Evolutionary conservation across 2,888 invertebrate genomes (phyloP).

Genomic region (Cephus spinipes): DNA sequence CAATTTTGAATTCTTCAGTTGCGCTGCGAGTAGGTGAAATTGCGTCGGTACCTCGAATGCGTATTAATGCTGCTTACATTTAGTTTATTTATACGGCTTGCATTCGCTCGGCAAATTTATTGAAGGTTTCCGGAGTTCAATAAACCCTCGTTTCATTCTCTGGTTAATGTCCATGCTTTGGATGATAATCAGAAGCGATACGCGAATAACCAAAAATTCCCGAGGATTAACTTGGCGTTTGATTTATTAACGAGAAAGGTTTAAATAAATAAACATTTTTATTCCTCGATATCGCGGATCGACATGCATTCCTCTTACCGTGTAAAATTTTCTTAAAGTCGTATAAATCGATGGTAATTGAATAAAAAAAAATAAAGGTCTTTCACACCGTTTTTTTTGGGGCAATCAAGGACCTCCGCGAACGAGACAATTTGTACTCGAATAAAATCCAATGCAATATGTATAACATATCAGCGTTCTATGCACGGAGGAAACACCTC

Average conservation of each 20-base stretch:
- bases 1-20: neutral
- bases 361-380: neutral
- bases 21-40: neutral
- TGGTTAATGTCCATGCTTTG: neutral
- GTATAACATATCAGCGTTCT: slow-evolving; percentile 29
- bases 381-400: neutral
- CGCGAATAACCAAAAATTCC: neutral
- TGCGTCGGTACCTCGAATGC: neutral
- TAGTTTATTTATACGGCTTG: slow-evolving; percentile 34
- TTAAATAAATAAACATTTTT: neutral
- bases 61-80: slow-evolving; percentile 35
- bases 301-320: neutral
- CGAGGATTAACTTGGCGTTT: neutral
- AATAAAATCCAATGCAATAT: slow-evolving; percentile 49
- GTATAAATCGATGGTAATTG: neutral
- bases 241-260: neutral
- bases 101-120: slow-evolving; percentile 31
- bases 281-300: neutral
- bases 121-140: slow-evolving; percentile 34
- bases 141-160: slow-evolving; percentile 20
- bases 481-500: neutral
- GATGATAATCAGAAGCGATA: neutral
- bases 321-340: neutral
- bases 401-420: neutral
- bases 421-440: slow-evolving; percentile 45